Base-by-base conservation (phyloP, 2,888 invertebrate species). In the Drosophila paracracens region DNA sequence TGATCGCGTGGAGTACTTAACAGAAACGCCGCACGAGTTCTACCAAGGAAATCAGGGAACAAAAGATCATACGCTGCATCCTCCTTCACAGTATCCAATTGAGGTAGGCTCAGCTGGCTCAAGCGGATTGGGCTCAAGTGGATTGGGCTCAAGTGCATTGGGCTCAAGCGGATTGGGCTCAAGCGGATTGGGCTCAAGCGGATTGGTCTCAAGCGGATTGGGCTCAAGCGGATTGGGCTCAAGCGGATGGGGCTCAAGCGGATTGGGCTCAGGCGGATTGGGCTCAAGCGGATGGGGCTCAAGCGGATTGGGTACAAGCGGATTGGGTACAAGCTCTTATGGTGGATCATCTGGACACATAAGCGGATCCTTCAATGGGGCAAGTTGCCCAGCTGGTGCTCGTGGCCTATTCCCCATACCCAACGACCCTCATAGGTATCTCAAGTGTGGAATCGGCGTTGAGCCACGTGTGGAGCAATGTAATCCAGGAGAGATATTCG, bases 401-500 rank as follows among this genome's bases (percentile, higher is more conserved):
- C 93, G 92, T 53, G 95, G 95, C 2, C 82, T 95, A 11, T 88
- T 94, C 40, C 93, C 94, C 1, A 95, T 95, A 92, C 95, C 95
- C 1, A 91, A 88, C 1, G 94, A 95, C 73, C 95, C 95, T 71
- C 92, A 93, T 0, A 80, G 62, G 40, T 77, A 77, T 35, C 35
- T 80, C 0, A 56, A 59, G 4, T 76, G 96, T 82, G 94, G 93
- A 91, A 94, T 80, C 31, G 90, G 83, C 66, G 95, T 95, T 1
- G 91, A 91, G 31, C 93, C 94, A 0, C 93, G 93, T 70, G 90
- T 95, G 11, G 94, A 94, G 92, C 93, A 94, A 57, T 96, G 96
- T 88, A 94, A 93, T 1, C 94, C 94, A 16, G 95, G 95, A 25
- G 95, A 95, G 2, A 93, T 94, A 8, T 96, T 95, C 81, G 95